Percentiles rank a stretch among this genome's conserved stretches.
phyloP scores from a whole-genome alignment of 2,797 vertebrate species.

The Halcyon leucocephala region DNA sequence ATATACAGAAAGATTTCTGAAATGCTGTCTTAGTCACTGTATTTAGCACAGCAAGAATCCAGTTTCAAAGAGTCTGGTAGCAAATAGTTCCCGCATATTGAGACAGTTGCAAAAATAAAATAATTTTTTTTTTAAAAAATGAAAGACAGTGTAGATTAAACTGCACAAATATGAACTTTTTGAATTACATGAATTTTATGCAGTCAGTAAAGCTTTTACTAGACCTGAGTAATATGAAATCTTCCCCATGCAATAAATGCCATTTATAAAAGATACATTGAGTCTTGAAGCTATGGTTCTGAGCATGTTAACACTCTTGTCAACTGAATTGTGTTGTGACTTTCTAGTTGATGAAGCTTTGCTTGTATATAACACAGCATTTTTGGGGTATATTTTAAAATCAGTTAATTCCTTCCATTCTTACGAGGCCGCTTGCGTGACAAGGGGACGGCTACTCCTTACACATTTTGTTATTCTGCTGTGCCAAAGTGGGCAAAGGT shows the following conservation, averaged over 20 bases:
- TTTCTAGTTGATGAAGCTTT: constrained; percentile 1
- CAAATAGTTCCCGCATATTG: not conserved
- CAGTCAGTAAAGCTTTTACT: not conserved
- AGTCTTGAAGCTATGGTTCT: not conserved
- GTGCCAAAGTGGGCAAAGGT: constrained; percentile 85
- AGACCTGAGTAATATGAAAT: not conserved
- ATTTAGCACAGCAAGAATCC: not conserved
- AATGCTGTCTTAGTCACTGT: not conserved
- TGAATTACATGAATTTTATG: not conserved
- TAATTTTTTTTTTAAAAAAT: too few species aligned
- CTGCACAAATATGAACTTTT: not conserved
- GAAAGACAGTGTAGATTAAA: not conserved
- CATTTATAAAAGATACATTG: not conserved
- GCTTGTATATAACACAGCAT: not conserved
- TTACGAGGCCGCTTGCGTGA: constrained; percentile 44
- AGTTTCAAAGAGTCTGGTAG: not conserved
- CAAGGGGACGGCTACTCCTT: constrained; percentile 53
- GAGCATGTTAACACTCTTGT: not conserved
- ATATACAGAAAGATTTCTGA: not conserved
- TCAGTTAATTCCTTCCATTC: constrained; percentile 49
- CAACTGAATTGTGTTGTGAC: not conserved
- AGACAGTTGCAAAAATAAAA: not conserved
- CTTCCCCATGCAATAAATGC: not conserved
- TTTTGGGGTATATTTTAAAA: constrained; percentile 47
- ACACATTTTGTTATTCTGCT: not conserved